Evolutionary conservation across 1,140 invertebrate species (phyloP).

Genomic region (Formica selysi): DNA sequence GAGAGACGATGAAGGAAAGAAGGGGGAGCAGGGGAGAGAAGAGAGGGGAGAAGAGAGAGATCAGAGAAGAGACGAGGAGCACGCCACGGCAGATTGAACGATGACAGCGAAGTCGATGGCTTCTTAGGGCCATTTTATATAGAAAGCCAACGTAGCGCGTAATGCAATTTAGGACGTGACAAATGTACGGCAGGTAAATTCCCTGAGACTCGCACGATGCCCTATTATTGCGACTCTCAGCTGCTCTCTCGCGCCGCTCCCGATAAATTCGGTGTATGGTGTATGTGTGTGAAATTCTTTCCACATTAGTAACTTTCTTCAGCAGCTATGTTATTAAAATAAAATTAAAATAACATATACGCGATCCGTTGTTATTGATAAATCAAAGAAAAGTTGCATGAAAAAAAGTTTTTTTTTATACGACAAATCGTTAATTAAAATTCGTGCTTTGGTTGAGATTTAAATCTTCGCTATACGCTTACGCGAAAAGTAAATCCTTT

Average conservation of each 20-base stretch:
- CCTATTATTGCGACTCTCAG: conserved; percentile 57
- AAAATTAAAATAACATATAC: not conserved
- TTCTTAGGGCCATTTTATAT: conserved; percentile 73
- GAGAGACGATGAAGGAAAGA: not conserved
- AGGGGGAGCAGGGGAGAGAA: not conserved
- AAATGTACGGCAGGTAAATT: conserved; percentile 73
- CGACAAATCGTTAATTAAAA: not conserved
- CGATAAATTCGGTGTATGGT: conserved; percentile 1
- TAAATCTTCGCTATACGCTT: not conserved
- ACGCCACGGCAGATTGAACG: conserved; percentile 65
- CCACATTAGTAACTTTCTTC: conserved; percentile 14
- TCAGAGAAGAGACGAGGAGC: conserved; percentile 26
- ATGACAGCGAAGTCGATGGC: conserved; percentile 68
- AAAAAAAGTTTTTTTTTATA: not conserved
- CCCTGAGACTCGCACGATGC: conserved; percentile 13
- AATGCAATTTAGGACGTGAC: conserved; percentile 75
- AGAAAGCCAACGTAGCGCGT: conserved; percentile 72
- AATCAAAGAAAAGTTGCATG: no score
- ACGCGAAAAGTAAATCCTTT: conserved; percentile 10
- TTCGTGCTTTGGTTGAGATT: not conserved
- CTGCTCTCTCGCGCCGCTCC: conserved; percentile 38
- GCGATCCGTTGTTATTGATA: not conserved
- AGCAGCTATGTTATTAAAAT: conserved; percentile 24
- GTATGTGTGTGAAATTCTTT: conserved; percentile 11
- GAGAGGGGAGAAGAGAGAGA: not conserved